Evolutionary conservation across 1,140 invertebrate species (phyloP), one percentile per base, ranked within the genome.

Genomic region (Sweltsa coloradensis): DNA sequence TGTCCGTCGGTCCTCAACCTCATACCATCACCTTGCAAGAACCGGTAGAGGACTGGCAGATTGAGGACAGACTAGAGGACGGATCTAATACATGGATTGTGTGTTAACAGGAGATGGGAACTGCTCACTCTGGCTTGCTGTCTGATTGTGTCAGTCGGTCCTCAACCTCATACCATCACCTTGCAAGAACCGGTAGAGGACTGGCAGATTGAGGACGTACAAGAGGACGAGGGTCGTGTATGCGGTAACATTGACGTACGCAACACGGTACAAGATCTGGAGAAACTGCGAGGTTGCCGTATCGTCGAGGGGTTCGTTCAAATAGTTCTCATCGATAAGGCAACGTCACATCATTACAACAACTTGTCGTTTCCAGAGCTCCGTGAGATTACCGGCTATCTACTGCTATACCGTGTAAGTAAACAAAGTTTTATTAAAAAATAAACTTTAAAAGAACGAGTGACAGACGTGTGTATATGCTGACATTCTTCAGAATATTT

Each of bases 271-370:
- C 25, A 57, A 0, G 52, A 60, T 18, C 68, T 82, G 18, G 49
- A 60, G 4, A 51, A 63, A 16, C 54, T 82, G 41, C 58, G 60
- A 41, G 70, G 73, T 36, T 82, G 79, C 56, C 65, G 58, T 36
- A 73, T 85, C 1, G 79, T 86, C 36, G 81, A 84, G 62, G 83
- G 83, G 0, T 73, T 68, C 45, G 64, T 85, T 2, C 72, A 78
- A 47, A 80, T 83, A 45, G 63, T 78, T 7, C 60, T 81, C 3
- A 75, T 85, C 23, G 74, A 79, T 47, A 64, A 62, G 40, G 63
- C 65, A 5, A 59, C 61, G 3, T 64, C 67, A 31, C 60, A 61
- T 0, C 58, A 72, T 13, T 75, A 69, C 45, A 53, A 60, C 21
- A 69, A 70, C 48, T 55, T 75, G 11, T 63, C 51, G 31, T 83